Percentiles rank a stretch among this genome's conserved stretches.
These are phyloP conservation scores for Hypercompe scribonia DNA, from an alignment of 2,888 invertebrate species.

Conservation along the genomic window DNA sequence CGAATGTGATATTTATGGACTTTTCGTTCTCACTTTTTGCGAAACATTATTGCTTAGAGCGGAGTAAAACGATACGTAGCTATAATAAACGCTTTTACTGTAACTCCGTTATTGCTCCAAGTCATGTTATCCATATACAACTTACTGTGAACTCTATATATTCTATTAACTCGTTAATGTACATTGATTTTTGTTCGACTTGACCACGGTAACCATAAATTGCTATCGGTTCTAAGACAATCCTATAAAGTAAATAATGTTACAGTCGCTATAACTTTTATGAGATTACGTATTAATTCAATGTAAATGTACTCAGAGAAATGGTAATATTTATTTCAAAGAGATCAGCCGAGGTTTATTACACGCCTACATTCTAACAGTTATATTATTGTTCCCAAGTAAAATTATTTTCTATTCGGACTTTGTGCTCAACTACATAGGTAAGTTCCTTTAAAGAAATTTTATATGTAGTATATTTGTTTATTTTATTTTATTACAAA, in stretches of 20 bases:
- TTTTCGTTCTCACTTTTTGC: constrained; percentile 58
- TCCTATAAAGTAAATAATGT: not conserved
- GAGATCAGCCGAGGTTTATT: no score
- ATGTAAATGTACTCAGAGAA: not conserved
- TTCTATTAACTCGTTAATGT: not conserved
- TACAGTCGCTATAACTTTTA: not conserved
- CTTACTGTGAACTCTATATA: not conserved
- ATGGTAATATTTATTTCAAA: no score
- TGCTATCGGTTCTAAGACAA: not conserved
- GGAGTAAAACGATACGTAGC: constrained; percentile 47
- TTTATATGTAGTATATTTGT: no score
- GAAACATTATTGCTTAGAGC: constrained; percentile 55
- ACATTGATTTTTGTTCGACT: no score
- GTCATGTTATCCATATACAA: constrained; percentile 36
- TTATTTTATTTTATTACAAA: no score
- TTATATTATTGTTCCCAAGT: no score
- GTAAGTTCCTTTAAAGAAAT: no score
- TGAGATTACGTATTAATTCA: not conserved
- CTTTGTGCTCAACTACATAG: no score
- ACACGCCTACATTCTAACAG: no score
- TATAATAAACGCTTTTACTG: constrained; percentile 50
- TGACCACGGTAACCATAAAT: not conserved
- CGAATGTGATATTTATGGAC: constrained; percentile 61
- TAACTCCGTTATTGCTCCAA: constrained; percentile 43
- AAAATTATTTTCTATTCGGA: no score